Conservation (phyloP, 2,888 invertebrate species). For the Dynastes maya region DNA sequence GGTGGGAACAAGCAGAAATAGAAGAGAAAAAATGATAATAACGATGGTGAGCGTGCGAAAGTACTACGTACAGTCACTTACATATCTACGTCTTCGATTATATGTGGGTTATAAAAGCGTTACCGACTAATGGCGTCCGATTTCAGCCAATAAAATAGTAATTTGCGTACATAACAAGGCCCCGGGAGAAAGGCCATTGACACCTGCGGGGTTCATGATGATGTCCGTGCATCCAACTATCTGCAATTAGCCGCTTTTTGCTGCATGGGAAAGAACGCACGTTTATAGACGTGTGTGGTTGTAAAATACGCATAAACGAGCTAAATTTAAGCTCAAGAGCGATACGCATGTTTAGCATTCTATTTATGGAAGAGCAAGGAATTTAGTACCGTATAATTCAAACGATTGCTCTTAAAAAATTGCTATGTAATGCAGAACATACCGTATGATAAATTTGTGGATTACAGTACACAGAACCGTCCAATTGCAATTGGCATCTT, state of each 20-base stretch:
- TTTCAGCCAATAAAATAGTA: slow-evolving; percentile 20
- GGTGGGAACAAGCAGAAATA: not conserved
- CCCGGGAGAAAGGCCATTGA: not conserved
- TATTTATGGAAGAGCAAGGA: too few species aligned
- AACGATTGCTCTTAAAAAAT: not conserved
- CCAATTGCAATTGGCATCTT: too few species aligned
- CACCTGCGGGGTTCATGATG: slow-evolving; percentile 1
- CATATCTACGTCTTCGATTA: not conserved
- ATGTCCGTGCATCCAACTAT: slow-evolving; percentile 1
- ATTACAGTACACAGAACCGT: too few species aligned
- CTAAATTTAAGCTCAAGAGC: too few species aligned
- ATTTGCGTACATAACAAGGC: slow-evolving; percentile 13
- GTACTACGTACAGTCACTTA: not conserved
- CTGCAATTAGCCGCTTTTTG: not conserved
- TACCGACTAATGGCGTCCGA: slow-evolving; percentile 9
- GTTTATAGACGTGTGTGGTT: too few species aligned
- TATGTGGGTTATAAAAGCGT: slow-evolving; percentile 24
- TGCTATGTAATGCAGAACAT: not conserved
- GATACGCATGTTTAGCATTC: too few species aligned
- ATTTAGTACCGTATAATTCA: too few species aligned
- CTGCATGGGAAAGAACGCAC: not conserved
- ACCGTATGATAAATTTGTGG: too few species aligned
- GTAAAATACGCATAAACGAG: too few species aligned
- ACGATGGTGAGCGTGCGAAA: not conserved
- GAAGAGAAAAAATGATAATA: not conserved